These are phyloP conservation scores for Esperia sulphurella DNA, from an alignment of 2,888 invertebrate species.

Conservation along the genomic window DNA sequence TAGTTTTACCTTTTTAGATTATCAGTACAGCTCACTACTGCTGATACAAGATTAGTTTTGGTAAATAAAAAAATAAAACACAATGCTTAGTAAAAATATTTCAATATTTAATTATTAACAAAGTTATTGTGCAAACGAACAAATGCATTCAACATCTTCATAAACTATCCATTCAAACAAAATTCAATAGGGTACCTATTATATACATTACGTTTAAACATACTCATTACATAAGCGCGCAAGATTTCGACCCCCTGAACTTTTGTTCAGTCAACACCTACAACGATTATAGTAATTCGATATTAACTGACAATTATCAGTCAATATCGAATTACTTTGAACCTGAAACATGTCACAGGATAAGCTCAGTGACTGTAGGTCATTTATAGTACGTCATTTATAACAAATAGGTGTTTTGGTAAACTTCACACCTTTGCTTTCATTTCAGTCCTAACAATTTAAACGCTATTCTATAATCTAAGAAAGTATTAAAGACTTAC, in stretches of 20 bases:
- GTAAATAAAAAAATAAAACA: constrained; percentile 11
- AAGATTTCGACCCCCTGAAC: no score
- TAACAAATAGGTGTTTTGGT: constrained; percentile 1
- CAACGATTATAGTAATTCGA: no score
- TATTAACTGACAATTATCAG: no score
- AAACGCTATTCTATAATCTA: constrained; percentile 1
- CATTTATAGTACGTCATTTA: background rate
- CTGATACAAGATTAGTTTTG: no score
- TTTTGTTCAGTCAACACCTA: background rate
- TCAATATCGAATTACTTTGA: no score
- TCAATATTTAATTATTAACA: constrained; percentile 64
- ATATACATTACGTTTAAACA: no score
- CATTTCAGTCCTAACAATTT: constrained; percentile 2
- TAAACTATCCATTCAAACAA: constrained; percentile 75
- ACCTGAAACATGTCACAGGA: no score
- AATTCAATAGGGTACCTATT: constrained; percentile 49
- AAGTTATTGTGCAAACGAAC: constrained; percentile 66
- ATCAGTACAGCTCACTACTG: no score
- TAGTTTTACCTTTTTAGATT: no score
- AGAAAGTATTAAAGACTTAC: constrained; percentile 1
- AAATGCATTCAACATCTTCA: constrained; percentile 64
- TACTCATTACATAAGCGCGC: no score
- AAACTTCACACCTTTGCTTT: background rate
- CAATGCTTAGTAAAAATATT: constrained; percentile 24
- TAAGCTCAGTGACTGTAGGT: no score